Evolutionary conservation across 1,140 invertebrate species (phyloP).

Genomic region (Orchesella cincta): DNA sequence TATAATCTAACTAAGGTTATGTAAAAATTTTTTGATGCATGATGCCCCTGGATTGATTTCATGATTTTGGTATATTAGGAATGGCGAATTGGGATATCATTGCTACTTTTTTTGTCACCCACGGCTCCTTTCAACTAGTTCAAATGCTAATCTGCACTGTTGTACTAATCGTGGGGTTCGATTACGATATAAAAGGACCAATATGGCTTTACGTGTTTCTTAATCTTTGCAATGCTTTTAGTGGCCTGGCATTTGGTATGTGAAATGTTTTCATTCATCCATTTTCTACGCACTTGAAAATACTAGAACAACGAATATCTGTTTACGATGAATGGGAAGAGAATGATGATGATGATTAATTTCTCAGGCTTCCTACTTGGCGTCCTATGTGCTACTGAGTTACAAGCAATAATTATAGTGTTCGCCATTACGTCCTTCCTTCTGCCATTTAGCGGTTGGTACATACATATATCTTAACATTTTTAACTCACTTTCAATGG

Average conservation of each 20-base stretch:
- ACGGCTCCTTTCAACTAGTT: constrained; percentile 18
- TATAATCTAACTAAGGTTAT: not conserved
- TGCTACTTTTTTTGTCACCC: not conserved
- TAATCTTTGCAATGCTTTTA: not conserved
- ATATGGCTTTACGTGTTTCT: not conserved
- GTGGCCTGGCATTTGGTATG: not conserved
- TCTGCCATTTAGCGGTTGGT: constrained; percentile 4
- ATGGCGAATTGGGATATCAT: constrained; percentile 4
- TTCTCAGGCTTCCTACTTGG: not conserved
- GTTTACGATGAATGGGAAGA: no score
- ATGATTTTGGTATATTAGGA: not conserved
- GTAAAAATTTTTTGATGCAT: not conserved
- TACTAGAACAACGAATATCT: no score
- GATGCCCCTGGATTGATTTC: not conserved
- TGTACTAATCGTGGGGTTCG: not conserved
- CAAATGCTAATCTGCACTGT: not conserved
- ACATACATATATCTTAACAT: not conserved
- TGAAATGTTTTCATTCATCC: not conserved
- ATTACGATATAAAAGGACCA: not conserved
- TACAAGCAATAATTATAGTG: constrained; percentile 3
- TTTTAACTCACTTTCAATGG: not conserved
- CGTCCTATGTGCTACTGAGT: not conserved
- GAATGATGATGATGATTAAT: not conserved
- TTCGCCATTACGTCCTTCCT: not conserved
- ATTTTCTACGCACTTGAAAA: no score